Base-by-base conservation (phyloP, 1,140 invertebrate genomes). In the Palaemon carinicauda region DNA sequence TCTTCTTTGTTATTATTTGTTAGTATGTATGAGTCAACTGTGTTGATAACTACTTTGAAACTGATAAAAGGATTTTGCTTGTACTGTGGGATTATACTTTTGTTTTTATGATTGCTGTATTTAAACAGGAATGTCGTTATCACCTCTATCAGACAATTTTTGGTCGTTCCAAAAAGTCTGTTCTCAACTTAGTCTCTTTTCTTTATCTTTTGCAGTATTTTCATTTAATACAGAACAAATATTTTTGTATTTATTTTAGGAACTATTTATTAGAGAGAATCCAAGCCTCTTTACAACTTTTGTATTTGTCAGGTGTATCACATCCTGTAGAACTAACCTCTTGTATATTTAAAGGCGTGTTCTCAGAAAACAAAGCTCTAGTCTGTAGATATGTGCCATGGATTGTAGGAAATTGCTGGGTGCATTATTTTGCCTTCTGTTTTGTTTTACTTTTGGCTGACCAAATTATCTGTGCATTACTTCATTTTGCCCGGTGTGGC, bases 311-410 rank as follows among this genome's bases (percentile, higher is more conserved):
- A 33, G 24, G 69, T 73, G 69, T 33, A 41, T 73, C 24, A 29
- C 69, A 73, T 73, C n/a, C 41, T 41, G 41, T 41, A 41, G 41
- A 41, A 79, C 77, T 79, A 31, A 56, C 52, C 60, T 60, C 33
- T 24, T 56, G n/a, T n/a, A n/a, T n/a, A n/a, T n/a, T n/a, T n/a
- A n/a, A 80, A 80, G 53, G 82, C 52, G 56, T 83, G 82, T 83
- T 77, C 82, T 83, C 73, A 83, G 78, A 83, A 82, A 77, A 74
- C 53, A 83, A 83, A 83, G 52, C 82, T 83, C 82, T 83, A 83
- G 82, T 83, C 82, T 83, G 82, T 83, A 83, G 71, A 83, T 83
- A 56, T 83, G 82, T 83, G 82, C 82, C 73, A 83, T 83, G 82
- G 82, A 83, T 56, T 56, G 31, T 31, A 51, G n/a, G n/a, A n/a